Conservation (phyloP, 1,140 invertebrate species). For the Epicauta chinensis region DNA sequence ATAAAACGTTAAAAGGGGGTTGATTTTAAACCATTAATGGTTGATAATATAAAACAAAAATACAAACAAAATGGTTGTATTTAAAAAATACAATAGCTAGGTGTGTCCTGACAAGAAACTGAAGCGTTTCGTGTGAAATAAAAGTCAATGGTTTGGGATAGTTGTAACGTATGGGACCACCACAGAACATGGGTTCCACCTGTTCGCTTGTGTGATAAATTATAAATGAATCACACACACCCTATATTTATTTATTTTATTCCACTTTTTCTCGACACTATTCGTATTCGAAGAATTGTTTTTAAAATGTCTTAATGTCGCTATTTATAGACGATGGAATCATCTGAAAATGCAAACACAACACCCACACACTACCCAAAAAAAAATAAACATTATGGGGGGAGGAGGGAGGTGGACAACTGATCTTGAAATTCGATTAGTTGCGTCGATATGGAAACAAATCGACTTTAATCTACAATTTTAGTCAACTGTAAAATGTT, state of each 20-base stretch:
- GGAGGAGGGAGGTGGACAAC: too few relatives aligned
- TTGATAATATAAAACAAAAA: not conserved
- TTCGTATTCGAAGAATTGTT: slow-evolving; percentile 19
- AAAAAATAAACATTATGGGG: too few relatives aligned
- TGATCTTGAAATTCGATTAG: too few relatives aligned
- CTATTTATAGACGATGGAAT: slow-evolving; percentile 15
- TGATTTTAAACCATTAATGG: too few relatives aligned
- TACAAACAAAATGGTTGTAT: slow-evolving; percentile 13
- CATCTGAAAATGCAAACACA: not conserved
- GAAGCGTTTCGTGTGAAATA: slow-evolving; percentile 12
- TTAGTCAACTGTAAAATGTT: too few relatives aligned
- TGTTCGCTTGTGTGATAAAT: slow-evolving; percentile 16
- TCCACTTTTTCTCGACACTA: too few relatives aligned
- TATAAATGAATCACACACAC: slow-evolving; percentile 21
- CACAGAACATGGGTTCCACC: slow-evolving; percentile 12
- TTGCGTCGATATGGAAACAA: too few relatives aligned
- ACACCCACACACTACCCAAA: slow-evolving; percentile 2
- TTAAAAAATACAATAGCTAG: slow-evolving; percentile 18
- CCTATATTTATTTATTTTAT: slow-evolving; percentile 4
- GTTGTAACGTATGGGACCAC: slow-evolving; percentile 19
- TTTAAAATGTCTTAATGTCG: slow-evolving; percentile 20
- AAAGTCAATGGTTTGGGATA: slow-evolving; percentile 8
- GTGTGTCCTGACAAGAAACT: slow-evolving; percentile 17
- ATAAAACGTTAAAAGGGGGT: too few relatives aligned
- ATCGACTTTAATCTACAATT: too few relatives aligned